Conservation (phyloP, 1,140 invertebrate species). For the Diprion similis region DNA sequence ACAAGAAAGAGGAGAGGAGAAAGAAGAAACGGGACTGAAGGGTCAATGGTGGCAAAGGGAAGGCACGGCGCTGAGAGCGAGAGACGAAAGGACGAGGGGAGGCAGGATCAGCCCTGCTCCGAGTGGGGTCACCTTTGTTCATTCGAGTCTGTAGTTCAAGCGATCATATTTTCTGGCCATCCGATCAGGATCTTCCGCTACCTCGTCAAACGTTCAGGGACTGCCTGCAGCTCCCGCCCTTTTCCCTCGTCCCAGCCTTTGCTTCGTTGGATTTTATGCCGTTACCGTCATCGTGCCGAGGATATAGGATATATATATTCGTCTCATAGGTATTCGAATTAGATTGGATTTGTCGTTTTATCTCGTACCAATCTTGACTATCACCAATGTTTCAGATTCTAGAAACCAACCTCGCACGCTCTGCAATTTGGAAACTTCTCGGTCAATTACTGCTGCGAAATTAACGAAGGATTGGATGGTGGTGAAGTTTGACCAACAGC, state of each 20-base stretch:
- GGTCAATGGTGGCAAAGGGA: no score
- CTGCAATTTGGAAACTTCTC: no score
- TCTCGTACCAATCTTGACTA: no score
- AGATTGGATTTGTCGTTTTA: background rate
- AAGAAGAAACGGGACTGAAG: background rate
- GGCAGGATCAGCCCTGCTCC: background rate
- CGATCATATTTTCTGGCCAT: background rate
- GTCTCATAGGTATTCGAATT: background rate
- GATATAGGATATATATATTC: background rate
- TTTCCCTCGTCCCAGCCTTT: no score
- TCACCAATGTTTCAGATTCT: no score
- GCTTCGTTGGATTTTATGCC: no score
- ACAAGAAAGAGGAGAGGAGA: background rate
- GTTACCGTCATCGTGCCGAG: no score
- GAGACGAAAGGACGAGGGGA: background rate
- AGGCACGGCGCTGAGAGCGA: background rate
- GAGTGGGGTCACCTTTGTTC: conserved; percentile 1
- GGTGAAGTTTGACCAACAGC: no score
- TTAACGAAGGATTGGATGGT: no score
- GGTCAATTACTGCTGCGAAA: no score
- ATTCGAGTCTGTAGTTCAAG: background rate
- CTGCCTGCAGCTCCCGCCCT: no score
- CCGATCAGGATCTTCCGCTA: conserved; percentile 4
- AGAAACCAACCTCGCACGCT: no score
- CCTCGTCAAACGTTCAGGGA: background rate